Base-by-base conservation (phyloP, 2,113 vertebrate species). In the Lynx canadensis region DNA sequence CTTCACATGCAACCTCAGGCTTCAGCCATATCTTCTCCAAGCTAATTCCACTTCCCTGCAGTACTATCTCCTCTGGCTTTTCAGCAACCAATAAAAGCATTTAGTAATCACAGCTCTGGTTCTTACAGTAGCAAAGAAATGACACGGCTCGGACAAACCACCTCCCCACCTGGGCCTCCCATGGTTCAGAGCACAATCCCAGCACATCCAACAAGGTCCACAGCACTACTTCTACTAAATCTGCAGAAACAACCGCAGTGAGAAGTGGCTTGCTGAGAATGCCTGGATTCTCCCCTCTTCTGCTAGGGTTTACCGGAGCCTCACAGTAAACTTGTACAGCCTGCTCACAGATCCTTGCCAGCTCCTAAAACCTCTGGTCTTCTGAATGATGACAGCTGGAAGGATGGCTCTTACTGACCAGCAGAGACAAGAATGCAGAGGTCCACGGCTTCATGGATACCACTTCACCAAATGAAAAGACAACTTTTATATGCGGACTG, bases 271-370 rank as follows among this genome's bases (percentile, higher is more conserved):
- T 99, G 97, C 99, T 99, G 97, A 99, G 99, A 97, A 45, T 45
- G 45, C 45, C 45, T 45, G 45, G 45, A 45, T 45, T 45, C 45
- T 45, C 45, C 8, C 99, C 97, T 98, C 99, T 96, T 98, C 99
- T 55, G 38, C 98, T 0, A 99, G 99, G 99, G 99, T 69, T 99
- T 99, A 98, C 99, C 99, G 98, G 99, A 99, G 99, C 99, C 99
- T 98, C 99, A 99, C 85, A 99, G 99, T 99, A 99, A 99, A 98
- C 99, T 99, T 99, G 99, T 99, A 98, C 99, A 99, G 95, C 99
- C 99, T 93, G 99, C 99, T 93, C 99, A 99, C 98, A 99, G 99
- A 99, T 99, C 99, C 63, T 99, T 99, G 95, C 99, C 99, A 91
- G 96, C 99, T 98, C 99, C 99, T 91, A 99, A 99, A 98, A 98